These are phyloP conservation scores for Rhabdornis inornatus DNA, from an alignment of 2,113 vertebrate genomes.

Conservation along the genomic window DNA sequence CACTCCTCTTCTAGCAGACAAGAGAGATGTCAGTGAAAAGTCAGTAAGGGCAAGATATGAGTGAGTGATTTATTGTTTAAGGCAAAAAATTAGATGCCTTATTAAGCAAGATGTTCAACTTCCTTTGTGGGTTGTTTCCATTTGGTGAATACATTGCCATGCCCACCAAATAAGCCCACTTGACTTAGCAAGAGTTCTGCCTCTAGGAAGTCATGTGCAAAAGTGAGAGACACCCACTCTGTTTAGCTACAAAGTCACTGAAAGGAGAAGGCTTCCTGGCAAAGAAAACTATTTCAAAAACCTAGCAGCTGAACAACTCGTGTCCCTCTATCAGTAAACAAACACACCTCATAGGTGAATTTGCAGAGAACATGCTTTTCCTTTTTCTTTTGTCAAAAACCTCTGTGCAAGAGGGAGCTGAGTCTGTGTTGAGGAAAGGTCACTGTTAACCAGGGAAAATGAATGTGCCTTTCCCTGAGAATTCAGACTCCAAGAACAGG, in stretches of 20 bases:
- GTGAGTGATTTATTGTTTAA: neutral
- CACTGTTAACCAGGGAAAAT: neutral
- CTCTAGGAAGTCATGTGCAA: neutral
- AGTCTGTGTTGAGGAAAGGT: neutral
- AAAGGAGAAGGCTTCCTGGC: neutral
- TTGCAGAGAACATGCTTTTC: neutral
- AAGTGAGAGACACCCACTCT: neutral
- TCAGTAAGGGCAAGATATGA: neutral
- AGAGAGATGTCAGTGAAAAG: neutral
- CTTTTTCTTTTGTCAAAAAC: neutral
- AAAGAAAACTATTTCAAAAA: neutral
- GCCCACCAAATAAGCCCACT: neutral
- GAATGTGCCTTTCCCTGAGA: neutral
- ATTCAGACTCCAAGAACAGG: neutral
- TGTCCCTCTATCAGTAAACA: neutral
- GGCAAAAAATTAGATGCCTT: neutral
- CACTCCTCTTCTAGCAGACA: neutral
- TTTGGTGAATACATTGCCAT: neutral
- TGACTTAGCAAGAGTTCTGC: neutral
- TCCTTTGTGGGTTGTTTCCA: neutral
- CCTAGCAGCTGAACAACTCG: neutral
- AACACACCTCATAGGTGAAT: neutral
- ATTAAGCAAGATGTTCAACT: neutral
- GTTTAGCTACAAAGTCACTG: neutral
- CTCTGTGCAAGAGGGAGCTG: neutral